Base-by-base conservation (phyloP, 2,797 vertebrate species). In the Rhinatrema bivittatum region DNA sequence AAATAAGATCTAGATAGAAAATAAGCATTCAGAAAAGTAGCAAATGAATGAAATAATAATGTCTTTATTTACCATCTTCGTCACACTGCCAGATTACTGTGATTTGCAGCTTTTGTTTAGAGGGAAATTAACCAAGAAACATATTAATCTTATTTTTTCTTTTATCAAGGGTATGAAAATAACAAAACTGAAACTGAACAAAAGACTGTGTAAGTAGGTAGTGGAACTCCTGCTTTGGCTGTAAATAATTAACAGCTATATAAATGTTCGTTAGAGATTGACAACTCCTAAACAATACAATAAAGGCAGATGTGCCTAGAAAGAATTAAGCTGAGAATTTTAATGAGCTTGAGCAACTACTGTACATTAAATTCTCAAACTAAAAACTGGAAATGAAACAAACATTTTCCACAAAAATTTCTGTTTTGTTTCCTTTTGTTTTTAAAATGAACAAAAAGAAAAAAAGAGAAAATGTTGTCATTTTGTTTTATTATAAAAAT, bases 331-430 rank as follows among this genome's bases (percentile, higher is more conserved):
- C 11, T 16, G 26, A 46, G 16, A 23, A 56, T 39, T 42, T 46
- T 68, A 62, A 70, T 60, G 58, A 53, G 5, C 44, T 45, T 28
- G 16, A 42, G 50, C 15, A 32, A 10, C 20, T 51, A 42, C 41
- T 62, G 26, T 62, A 50, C 21, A 33, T 8, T 53, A 37, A 56
- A 32, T 46, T n/a, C n/a, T n/a, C n/a, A n/a, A n/a, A n/a, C n/a
- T n/a, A n/a, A n/a, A n/a, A n/a, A n/a, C n/a, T n/a, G n/a, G n/a
- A n/a, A n/a, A n/a, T n/a, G n/a, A n/a, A n/a, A n/a, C n/a, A n/a
- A n/a, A n/a, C n/a, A n/a, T n/a, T n/a, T n/a, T n/a, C n/a, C n/a
- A n/a, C n/a, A n/a, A n/a, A n/a, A n/a, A n/a, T n/a, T n/a, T n/a
- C n/a, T n/a, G n/a, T n/a, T n/a, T n/a, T n/a, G n/a, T n/a, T n/a